Base-by-base conservation (phyloP, 1,140 invertebrate genomes). In the Agrypnia vestita region DNA sequence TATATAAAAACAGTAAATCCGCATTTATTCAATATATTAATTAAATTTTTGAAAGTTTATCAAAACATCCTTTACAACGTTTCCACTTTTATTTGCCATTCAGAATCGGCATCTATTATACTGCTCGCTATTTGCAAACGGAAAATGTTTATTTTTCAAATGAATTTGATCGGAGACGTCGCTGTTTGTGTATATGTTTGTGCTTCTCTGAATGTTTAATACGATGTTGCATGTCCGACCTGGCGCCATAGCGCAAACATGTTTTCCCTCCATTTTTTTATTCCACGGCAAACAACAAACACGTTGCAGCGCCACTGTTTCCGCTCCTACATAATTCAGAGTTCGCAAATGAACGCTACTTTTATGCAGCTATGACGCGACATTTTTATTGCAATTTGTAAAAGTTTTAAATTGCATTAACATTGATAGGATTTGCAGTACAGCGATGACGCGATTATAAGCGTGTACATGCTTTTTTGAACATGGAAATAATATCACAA, bases 101-200 rank as follows among this genome's bases (percentile, higher is more conserved):
- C 55, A 19, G 55, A 9, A 59, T 59, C 55, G 21, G 21, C 55
- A 59, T 19, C 8, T 21, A 59, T 59, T 59, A 59, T 11, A 13
- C 35, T 13, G 11, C 11, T 53, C 21, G 21, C 71, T 49, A 49
- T 49, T 51, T 49, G 69, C 46, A 49, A 13, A 19, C 47, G 51
- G 51, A 73, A 73, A 73, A 75, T 75, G 72, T 81, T 81, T 81
- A 64, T 74, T 81, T 78, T 81, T 61, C 76, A 69, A 69, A 81
- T 79, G 76, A 76, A 81, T 78, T 74, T 78, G 76, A 81, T 81
- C 76, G 80, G 76, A 81, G 80, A 78, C 59, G 71, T 75, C 69
- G 76, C 76, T 81, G 71, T 78, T 72, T 56, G 80, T 78, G 76
- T 75, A 69, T 81, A 78, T 81, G 80, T 81, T 81, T 78, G 80